phyloP scores from a whole-genome alignment of 1,140 invertebrate species.

The Harlomillsia oculata region DNA sequence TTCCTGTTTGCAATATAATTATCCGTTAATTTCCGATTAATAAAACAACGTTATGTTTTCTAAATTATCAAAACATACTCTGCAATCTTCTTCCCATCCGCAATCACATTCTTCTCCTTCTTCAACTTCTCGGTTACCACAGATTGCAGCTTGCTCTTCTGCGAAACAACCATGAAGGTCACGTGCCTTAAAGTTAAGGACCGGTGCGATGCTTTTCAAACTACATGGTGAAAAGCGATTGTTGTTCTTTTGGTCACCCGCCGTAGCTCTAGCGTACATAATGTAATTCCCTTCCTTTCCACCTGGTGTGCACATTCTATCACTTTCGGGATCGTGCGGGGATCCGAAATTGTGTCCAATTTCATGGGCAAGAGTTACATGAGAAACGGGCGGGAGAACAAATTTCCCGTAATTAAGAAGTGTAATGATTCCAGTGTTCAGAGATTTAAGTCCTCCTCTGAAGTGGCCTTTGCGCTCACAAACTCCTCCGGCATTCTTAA shows the following conservation, averaged over 20 bases:
- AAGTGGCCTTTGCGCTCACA: constrained; percentile 92
- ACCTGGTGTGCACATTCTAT: constrained; percentile 57
- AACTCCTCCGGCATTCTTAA: constrained; percentile 88
- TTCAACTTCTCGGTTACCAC: constrained; percentile 95
- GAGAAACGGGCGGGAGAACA: constrained; percentile 95
- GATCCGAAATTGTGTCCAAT: constrained; percentile 98
- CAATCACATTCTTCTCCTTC: constrained; percentile 94
- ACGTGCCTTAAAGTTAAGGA: constrained; percentile 83
- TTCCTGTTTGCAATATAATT: too few species aligned
- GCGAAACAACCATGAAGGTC: constrained; percentile 82
- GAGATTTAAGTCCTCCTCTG: constrained; percentile 82
- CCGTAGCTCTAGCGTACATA: constrained; percentile 51
- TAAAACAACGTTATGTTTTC: too few species aligned
- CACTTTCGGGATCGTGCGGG: constrained; percentile 84
- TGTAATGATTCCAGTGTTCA: constrained; percentile 97
- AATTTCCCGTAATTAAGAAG: constrained; percentile 97
- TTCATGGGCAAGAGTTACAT: constrained; percentile 97
- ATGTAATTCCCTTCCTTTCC: constrained; percentile 53
- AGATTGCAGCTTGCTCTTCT: constrained; percentile 81
- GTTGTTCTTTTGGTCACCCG: constrained; percentile 58
- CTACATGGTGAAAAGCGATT: constrained; percentile 88
- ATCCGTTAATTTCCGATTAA: too few species aligned
- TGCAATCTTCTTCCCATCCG: constrained; percentile 92
- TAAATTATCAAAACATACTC: too few species aligned
- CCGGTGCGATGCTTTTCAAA: constrained; percentile 85